Base-by-base conservation (phyloP, 2,113 vertebrate genomes). In the Apteryx owenii region DNA sequence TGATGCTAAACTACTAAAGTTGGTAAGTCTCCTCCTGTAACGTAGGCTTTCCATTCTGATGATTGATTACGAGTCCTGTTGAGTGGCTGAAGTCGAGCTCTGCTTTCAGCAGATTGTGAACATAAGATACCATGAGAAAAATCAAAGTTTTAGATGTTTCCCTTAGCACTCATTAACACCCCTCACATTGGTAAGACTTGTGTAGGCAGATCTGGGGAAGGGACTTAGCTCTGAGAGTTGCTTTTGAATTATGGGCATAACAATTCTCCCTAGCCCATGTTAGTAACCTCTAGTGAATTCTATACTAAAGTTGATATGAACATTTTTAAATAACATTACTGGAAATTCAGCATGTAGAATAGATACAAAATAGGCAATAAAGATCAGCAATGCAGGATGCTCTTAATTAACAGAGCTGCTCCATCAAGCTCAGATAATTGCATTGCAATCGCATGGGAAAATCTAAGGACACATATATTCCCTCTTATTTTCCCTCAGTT, bases 361-460 rank as follows among this genome's bases (percentile, higher is more conserved):
- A 51, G 88, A 44, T 82, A 42, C 58, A 61, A 36, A 82, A 78
- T 3, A 87, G 71, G 92, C 82, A 87, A 72, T 78, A 82, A 82
- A 82, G 56, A 82, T 82, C 88, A 82, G 82, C 58, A n/a, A 82
- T 26, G 58, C 64, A 54, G 58, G 82, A 87, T 78, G 58, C 65
- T 77, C 71, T 90, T 94, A 90, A 86, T 90, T 82, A 94, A 72
- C 38, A 82, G 51, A 82, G 82, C 71, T 72, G 82, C 83, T 90
- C 88, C 72, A 85, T 78, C 78, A 71, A 66, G 82, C 88, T 82
- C 60, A 48, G 78, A 65, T 90, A 90, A 90, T 87, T 94, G 82
- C 51, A 14, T 23, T 40, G 81, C 56, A 46, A 71, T 86, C 77
- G 40, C 71, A 60, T 25, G 70, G 77, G 82, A 42, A 77, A 90